Evolutionary conservation across 2,113 vertebrate species (phyloP).

Genomic region (Microtus oregoni): DNA sequence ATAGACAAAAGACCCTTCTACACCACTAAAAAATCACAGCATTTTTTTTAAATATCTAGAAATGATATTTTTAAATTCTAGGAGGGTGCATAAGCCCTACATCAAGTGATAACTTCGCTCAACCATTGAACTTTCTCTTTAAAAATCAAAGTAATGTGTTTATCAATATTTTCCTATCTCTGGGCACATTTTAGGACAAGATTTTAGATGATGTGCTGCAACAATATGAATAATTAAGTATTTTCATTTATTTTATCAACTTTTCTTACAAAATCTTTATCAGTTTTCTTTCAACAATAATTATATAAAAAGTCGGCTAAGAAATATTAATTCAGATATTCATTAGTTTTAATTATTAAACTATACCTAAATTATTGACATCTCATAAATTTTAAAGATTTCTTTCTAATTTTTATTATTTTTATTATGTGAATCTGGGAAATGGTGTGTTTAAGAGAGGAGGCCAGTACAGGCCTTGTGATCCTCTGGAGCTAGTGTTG

Average conservation of each 20-base stretch:
- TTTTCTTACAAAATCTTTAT: neutral
- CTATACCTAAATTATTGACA: neutral
- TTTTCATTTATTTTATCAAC: neutral
- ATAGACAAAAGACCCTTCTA: neutral
- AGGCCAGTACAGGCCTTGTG: too few species aligned
- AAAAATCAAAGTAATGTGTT: neutral
- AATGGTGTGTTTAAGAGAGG: neutral
- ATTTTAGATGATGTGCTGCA: neutral
- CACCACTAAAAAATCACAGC: neutral
- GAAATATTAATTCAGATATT: neutral
- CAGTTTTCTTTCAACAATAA: neutral
- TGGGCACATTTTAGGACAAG: neutral
- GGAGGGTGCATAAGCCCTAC: neutral
- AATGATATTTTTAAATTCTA: neutral
- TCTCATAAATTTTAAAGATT: neutral
- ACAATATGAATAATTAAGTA: neutral
- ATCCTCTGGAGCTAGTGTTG: neutral
- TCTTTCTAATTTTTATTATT: neutral
- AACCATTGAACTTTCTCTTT: neutral
- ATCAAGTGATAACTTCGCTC: neutral
- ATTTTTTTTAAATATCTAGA: neutral
- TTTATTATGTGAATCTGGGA: neutral
- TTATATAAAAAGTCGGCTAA: neutral
- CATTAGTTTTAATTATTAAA: neutral
- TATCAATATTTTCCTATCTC: neutral